phyloP scores from a whole-genome alignment of 2,113 vertebrate genomes.

The Nothoprocta pentlandii region DNA sequence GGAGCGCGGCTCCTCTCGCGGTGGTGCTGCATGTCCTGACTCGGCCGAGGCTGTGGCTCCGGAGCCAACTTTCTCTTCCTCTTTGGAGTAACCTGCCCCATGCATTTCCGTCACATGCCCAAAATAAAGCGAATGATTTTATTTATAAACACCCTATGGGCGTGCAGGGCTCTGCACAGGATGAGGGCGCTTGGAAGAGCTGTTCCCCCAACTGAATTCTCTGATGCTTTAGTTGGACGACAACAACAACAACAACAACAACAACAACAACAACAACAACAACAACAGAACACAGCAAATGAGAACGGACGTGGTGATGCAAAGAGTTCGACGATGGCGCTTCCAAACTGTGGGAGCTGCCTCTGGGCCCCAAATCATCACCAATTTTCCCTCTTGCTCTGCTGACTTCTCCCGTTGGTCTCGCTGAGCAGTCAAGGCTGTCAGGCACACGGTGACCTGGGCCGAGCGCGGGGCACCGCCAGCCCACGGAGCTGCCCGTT shows the following conservation, averaged over 20 bases:
- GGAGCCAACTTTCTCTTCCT: background rate
- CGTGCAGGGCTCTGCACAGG: background rate
- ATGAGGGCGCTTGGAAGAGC: background rate
- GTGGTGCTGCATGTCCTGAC: background rate
- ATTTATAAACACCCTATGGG: background rate
- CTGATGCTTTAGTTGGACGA: background rate
- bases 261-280: background rate
- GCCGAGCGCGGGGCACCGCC: too few species aligned
- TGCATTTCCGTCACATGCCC: slow-evolving; percentile 31
- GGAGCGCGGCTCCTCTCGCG: fast-evolving
- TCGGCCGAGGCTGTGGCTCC: background rate
- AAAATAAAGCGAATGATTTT: slow-evolving; percentile 33
- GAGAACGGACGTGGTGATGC: fast-evolving
- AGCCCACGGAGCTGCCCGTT: background rate
- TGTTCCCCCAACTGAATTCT: background rate
- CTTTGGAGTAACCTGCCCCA: background rate
- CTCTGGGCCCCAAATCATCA: fast-evolving
- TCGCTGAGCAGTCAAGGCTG: background rate
- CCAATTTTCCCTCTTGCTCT: background rate
- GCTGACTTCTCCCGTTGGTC: background rate
- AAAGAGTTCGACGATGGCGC: background rate
- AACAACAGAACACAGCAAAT: background rate
- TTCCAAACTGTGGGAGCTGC: background rate
- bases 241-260: background rate
- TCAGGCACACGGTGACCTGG: fast-evolving